phyloP scores from a whole-genome alignment of 2,113 vertebrate genomes.

The Aptenodytes forsteri region DNA sequence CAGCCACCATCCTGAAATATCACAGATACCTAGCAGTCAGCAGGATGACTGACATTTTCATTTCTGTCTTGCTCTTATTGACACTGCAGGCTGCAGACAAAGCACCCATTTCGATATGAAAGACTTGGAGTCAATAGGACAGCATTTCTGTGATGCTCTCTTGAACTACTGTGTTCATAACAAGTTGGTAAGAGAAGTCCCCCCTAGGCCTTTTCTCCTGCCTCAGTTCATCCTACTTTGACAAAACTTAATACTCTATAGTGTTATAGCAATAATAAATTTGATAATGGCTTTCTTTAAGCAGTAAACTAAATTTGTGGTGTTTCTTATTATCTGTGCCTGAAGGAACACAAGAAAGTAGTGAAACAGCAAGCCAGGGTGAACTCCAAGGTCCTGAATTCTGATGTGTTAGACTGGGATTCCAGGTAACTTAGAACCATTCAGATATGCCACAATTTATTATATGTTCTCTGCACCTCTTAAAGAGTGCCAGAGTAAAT shows the following conservation, averaged over 20 bases:
- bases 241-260: not conserved
- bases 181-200: slow-evolving; percentile 58
- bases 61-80: not conserved
- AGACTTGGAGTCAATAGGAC: slow-evolving; percentile 74
- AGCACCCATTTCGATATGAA: slow-evolving; percentile 72
- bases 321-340: slow-evolving; percentile 54
- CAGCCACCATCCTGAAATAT: not conserved
- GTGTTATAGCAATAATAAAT: not conserved
- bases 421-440: slow-evolving; percentile 52
- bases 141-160: slow-evolving; percentile 77
- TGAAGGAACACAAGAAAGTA: slow-evolving; percentile 71
- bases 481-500: not conserved
- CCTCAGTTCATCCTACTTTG: not conserved
- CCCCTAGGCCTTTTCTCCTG: not conserved
- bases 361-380: slow-evolving; percentile 1
- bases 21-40: not conserved
- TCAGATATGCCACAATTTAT: not conserved
- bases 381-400: slow-evolving; percentile 7
- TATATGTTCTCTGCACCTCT: not conserved
- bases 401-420: slow-evolving; percentile 49
- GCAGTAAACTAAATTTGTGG: not conserved
- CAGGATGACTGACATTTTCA: not conserved
- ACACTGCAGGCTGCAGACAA: slow-evolving; percentile 68
- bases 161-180: slow-evolving; percentile 72
- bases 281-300: not conserved